Evolutionary conservation across 2,113 vertebrate species (phyloP).

Genomic region (Ancistrus triradiatus): DNA sequence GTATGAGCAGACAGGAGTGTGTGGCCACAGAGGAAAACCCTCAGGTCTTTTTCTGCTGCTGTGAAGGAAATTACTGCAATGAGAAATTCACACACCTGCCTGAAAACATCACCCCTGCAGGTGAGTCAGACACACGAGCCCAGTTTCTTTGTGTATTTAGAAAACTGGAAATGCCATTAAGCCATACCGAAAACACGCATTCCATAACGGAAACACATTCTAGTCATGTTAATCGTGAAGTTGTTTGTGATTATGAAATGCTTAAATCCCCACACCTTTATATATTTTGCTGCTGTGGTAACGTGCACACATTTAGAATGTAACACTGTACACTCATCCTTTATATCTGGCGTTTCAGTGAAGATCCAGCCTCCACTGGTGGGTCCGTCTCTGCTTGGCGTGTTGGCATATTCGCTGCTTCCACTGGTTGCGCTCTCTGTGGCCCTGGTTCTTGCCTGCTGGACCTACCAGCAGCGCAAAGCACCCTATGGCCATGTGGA

Average conservation of each 20-base stretch:
- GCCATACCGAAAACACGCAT: no score
- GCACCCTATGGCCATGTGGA: constrained; percentile 93
- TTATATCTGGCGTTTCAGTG: not conserved
- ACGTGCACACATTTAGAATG: no score
- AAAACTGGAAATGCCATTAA: no score
- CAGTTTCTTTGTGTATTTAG: no score
- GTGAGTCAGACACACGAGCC: constrained; percentile 27
- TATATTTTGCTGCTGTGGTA: no score
- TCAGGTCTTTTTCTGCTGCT: constrained; percentile 99
- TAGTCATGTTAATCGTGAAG: no score
- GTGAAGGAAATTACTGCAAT: constrained; percentile 97
- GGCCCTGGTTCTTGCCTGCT: constrained; percentile 84
- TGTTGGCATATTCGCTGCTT: constrained; percentile 91
- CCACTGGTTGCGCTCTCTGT: constrained; percentile 87
- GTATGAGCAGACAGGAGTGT: constrained; percentile 82
- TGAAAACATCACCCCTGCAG: constrained; percentile 73
- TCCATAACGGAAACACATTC: no score
- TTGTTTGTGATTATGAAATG: no score
- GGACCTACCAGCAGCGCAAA: constrained; percentile 95
- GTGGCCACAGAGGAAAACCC: constrained; percentile 96
- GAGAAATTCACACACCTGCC: constrained; percentile 93
- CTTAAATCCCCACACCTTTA: no score
- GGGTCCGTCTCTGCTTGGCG: constrained; percentile 80
- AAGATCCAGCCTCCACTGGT: constrained; percentile 65
- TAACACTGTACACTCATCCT: not conserved